phyloP scores from a whole-genome alignment of 2,113 vertebrate genomes.

The Bothrops jararaca region DNA sequence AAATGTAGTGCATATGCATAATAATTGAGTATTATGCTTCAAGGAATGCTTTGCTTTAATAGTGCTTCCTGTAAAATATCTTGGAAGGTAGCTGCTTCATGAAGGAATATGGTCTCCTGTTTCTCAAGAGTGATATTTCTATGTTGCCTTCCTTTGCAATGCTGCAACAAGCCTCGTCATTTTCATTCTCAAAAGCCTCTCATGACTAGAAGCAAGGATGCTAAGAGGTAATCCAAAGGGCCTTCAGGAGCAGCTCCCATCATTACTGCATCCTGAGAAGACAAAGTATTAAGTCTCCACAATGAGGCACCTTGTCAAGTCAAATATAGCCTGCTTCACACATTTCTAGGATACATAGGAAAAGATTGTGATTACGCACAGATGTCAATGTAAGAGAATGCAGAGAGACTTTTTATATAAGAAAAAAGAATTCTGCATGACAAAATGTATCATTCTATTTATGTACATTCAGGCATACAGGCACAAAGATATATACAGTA shows the following conservation, averaged over 20 bases:
- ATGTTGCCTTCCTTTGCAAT: background rate
- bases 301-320: background rate
- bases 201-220: background rate
- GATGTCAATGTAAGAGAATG: background rate
- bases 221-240: background rate
- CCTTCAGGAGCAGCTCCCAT: background rate
- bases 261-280: background rate
- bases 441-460: background rate
- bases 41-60: background rate
- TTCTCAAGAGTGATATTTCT: background rate
- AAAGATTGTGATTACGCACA: background rate
- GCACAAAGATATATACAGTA: background rate
- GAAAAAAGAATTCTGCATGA: background rate
- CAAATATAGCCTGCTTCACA: background rate
- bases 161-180: background rate
- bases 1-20: background rate
- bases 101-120: background rate
- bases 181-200: background rate
- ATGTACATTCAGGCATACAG: background rate
- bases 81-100: background rate
- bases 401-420: background rate
- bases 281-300: background rate
- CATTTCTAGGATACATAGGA: background rate
- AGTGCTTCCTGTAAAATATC: background rate
- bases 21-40: background rate